These are phyloP conservation scores for Drosophila prolongata DNA, from an alignment of 2,888 invertebrate species.

Conservation along the genomic window DNA sequence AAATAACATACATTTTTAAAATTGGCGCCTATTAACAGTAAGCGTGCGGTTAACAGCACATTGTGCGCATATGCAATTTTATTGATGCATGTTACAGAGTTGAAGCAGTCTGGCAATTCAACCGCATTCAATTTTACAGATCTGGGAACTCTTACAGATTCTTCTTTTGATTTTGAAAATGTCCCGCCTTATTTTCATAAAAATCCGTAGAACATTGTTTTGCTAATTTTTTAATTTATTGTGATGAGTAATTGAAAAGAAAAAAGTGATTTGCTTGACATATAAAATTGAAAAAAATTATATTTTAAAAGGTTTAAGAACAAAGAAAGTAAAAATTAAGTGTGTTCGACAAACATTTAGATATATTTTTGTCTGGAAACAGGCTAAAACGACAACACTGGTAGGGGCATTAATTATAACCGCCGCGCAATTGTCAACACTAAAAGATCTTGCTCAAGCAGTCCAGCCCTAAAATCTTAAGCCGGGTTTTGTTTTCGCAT, in stretches of 20 bases:
- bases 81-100: background rate
- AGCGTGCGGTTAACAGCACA: background rate
- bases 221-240: too few relatives aligned
- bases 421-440: background rate
- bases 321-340: too few relatives aligned
- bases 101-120: background rate
- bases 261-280: too few relatives aligned
- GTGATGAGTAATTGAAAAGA: too few relatives aligned
- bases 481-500: constrained; percentile 25
- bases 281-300: too few relatives aligned
- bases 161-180: background rate
- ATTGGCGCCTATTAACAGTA: background rate
- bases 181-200: too few relatives aligned
- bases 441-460: background rate
- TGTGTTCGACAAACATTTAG: too few relatives aligned
- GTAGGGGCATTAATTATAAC: background rate
- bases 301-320: too few relatives aligned
- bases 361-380: too few relatives aligned
- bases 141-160: background rate
- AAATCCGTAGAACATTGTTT: too few relatives aligned
- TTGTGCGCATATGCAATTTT: background rate
- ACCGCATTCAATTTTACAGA: background rate
- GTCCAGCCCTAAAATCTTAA: constrained; percentile 2
- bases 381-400: background rate
- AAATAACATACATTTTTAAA: background rate